Evolutionary conservation across 1,140 invertebrate genomes (phyloP).

Genomic region (silkworm (Bombyx mori)): DNA sequence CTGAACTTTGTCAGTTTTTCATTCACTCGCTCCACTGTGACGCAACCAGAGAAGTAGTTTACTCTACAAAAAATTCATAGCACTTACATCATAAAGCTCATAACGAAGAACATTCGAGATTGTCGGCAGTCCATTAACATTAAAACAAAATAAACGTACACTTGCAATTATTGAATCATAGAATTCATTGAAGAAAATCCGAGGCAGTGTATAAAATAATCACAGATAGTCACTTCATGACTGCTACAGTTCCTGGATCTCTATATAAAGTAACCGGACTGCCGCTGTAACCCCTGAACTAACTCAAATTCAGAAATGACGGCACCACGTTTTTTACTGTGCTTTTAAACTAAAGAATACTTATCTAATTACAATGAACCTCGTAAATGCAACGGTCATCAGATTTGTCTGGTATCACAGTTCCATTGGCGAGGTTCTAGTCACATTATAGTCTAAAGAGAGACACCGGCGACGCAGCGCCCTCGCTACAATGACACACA

Average conservation of each 20-base stretch:
- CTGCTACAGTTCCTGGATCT: background rate
- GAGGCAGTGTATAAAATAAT: no score
- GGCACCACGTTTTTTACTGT: conserved; percentile 37
- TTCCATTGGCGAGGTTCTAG: conserved; percentile 16
- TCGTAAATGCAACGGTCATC: conserved; percentile 32
- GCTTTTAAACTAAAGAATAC: conserved; percentile 49
- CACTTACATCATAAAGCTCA: conserved; percentile 56
- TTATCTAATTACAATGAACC: conserved; percentile 50
- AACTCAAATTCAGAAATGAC: conserved; percentile 68
- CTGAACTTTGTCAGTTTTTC: conserved; percentile 10
- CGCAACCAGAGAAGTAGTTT: conserved; percentile 48
- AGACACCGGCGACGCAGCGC: conserved; percentile 34
- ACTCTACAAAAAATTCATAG: conserved; percentile 46
- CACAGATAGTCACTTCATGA: no score
- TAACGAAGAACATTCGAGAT: conserved; percentile 53
- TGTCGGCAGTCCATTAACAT: conserved; percentile 39
- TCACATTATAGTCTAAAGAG: conserved; percentile 24
- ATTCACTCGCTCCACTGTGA: conserved; percentile 50
- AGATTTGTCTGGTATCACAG: conserved; percentile 2
- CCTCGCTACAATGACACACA: conserved; percentile 55
- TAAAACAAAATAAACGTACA: background rate
- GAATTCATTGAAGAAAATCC: no score
- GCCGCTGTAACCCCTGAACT: conserved; percentile 46
- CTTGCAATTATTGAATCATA: no score
- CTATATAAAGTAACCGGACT: conserved; percentile 23